Percentiles rank a stretch among this genome's conserved stretches.
Conservation (phyloP, 2,797 vertebrate genomes). For the Tapirus indicus region DNA sequence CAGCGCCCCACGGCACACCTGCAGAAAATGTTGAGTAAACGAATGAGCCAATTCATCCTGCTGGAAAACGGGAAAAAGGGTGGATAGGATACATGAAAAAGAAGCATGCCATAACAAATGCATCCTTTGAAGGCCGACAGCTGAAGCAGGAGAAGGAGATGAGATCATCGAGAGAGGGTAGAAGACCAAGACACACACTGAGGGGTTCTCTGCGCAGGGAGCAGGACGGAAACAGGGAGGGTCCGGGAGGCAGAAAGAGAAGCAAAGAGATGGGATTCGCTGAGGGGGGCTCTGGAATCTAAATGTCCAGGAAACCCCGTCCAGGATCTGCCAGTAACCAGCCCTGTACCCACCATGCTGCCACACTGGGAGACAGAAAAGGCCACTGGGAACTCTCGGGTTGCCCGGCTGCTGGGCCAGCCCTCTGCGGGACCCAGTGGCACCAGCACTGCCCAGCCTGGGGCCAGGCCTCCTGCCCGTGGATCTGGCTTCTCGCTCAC, state of each 20-base stretch:
- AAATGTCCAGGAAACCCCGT: background rate
- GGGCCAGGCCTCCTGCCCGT: background rate
- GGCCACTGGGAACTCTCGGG: background rate
- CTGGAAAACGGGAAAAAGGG: background rate
- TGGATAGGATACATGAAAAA: fast-evolving
- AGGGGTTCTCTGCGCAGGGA: fast-evolving
- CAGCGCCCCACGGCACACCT: fast-evolving
- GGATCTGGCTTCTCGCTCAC: background rate
- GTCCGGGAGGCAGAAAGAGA: background rate
- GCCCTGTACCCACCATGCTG: fast-evolving
- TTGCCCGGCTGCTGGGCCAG: background rate
- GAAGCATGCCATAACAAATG: fast-evolving
- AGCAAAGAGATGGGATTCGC: fast-evolving
- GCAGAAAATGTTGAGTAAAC: background rate
- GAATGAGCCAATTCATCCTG: background rate
- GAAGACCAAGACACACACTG: background rate
- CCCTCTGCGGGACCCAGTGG: background rate
- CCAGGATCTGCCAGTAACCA: background rate
- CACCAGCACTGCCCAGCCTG: too few species aligned
- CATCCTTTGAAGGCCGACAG: fast-evolving
- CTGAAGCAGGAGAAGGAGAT: background rate
- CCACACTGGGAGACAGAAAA: too few species aligned
- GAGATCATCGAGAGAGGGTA: background rate
- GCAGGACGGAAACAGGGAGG: background rate
- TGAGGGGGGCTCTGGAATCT: background rate